These are phyloP conservation scores for Thaumetopoea pityocampa DNA, from an alignment of 1,140 invertebrate genomes.

Conservation along the genomic window DNA sequence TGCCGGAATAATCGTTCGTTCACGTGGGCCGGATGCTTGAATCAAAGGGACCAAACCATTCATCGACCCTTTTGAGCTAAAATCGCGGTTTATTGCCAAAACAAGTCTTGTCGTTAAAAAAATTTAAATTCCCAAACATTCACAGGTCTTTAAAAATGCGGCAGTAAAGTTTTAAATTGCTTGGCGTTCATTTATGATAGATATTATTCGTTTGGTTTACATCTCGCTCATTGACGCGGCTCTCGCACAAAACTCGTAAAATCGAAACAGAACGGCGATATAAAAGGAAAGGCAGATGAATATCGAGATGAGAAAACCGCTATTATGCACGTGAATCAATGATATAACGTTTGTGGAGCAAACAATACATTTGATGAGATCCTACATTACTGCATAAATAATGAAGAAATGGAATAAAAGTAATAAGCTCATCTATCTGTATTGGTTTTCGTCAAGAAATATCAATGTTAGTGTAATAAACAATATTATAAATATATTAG, in stretches of 20 bases:
- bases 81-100: constrained; percentile 48
- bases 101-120: constrained; percentile 33
- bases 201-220: constrained; percentile 37
- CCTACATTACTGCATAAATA: no score
- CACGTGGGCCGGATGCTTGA: constrained; percentile 63
- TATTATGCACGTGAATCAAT: constrained; percentile 37
- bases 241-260: constrained; percentile 47
- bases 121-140: constrained; percentile 6
- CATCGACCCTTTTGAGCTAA: constrained; percentile 41
- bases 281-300: constrained; percentile 57
- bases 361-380: constrained; percentile 13
- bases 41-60: constrained; percentile 51
- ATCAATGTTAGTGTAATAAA: no score
- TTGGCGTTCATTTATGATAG: constrained; percentile 22
- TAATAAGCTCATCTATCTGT: no score
- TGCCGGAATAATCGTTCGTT: constrained; percentile 30
- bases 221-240: constrained; percentile 43
- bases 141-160: not conserved
- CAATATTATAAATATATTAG: no score
- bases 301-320: constrained; percentile 55
- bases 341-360: constrained; percentile 9
- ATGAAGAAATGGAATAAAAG: no score
- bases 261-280: constrained; percentile 54
- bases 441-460: no score
- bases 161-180: constrained; percentile 4